Evolutionary conservation across 1,140 invertebrate genomes (phyloP), one percentile per base, ranked within the genome.

Genomic region (Panulirus ornatus): DNA sequence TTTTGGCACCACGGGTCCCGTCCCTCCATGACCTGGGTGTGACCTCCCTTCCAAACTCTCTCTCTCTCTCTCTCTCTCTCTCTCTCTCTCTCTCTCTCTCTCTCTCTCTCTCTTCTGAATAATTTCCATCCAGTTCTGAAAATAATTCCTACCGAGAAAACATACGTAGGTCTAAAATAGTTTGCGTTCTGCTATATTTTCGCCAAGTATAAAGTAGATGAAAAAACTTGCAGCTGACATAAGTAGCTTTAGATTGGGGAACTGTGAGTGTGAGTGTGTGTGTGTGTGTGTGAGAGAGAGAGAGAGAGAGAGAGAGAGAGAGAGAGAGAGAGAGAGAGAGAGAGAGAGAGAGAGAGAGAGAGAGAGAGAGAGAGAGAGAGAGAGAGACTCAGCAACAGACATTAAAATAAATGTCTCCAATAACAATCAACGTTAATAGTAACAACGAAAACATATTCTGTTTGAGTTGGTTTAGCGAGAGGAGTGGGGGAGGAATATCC

Each of bases 281-380:
- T 47, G 44, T 6, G 5, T 47, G 44, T 6, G 44, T 47, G 14
- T 47, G 44, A 47, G 14, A 47, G 44, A 79, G 44, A 38, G 42
- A 78, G 75, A 78, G 19, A 3, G 75, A 44, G 71, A 38, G 71
- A 75, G 71, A 58, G 54, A 58, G 54, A n/a, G n/a, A 1, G 54
- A n/a, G 54, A n/a, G 54, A 1, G 54, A 58, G 54, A n/a, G n/a
- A 1, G 54, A n/a, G 54, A n/a, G 22, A 27, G 70, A 73, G 1
- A 34, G 9, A 73, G 70, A 44, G 22, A 40, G 0, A 44, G 75
- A 78, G 1, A 44, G 42, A 44, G 30, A 44, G 66, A 70, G 14
- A 70, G 66, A 70, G 14, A 70, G 66, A 70, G 14, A 70, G 66
- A 70, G 14, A 70, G 66, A 70, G 14, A 40, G 42, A 78, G 75